Percentiles rank a stretch among this genome's conserved stretches.
phyloP scores from a whole-genome alignment of 1,140 invertebrate genomes.

The Orchesella cincta region DNA sequence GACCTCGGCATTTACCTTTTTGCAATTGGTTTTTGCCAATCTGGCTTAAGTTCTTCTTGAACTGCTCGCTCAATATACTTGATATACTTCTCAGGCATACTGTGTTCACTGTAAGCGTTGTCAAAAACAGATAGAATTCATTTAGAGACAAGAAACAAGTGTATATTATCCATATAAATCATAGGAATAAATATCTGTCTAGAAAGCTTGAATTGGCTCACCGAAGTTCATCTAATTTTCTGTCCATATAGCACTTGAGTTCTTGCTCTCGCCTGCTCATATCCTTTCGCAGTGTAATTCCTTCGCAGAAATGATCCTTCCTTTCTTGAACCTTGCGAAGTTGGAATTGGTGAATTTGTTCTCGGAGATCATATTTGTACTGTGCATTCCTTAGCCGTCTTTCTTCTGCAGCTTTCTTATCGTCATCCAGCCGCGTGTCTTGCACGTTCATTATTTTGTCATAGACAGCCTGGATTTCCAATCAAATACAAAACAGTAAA shows the following conservation, averaged over 20 bases:
- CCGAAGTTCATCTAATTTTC: slow-evolving; percentile 45
- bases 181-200: not conserved
- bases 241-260: slow-evolving; percentile 42
- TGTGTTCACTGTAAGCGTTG: slow-evolving; percentile 26
- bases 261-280: slow-evolving; percentile 35
- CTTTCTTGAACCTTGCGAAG: slow-evolving; percentile 42
- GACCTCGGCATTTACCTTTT: slow-evolving; percentile 31
- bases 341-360: slow-evolving; percentile 49
- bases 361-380: slow-evolving; percentile 45
- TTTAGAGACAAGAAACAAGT: slow-evolving; percentile 1
- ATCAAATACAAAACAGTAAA: too few relatives aligned
- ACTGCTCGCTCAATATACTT: slow-evolving; percentile 47
- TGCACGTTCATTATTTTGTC: slow-evolving; percentile 45
- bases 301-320: slow-evolving; percentile 46
- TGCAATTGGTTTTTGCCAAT: slow-evolving; percentile 27
- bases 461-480: slow-evolving; percentile 22
- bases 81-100: slow-evolving; percentile 47
- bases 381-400: slow-evolving; percentile 35
- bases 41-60: slow-evolving; percentile 43
- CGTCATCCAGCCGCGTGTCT: slow-evolving; percentile 36
- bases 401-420: slow-evolving; percentile 38
- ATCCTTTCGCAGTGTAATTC: slow-evolving; percentile 38
- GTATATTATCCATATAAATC: not conserved
- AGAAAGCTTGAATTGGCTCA: slow-evolving; percentile 13
- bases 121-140: too few relatives aligned